Evolutionary conservation across 1,140 invertebrate genomes (phyloP), one percentile per base, ranked within the genome.

Genomic region (Bombus soroeensis): DNA sequence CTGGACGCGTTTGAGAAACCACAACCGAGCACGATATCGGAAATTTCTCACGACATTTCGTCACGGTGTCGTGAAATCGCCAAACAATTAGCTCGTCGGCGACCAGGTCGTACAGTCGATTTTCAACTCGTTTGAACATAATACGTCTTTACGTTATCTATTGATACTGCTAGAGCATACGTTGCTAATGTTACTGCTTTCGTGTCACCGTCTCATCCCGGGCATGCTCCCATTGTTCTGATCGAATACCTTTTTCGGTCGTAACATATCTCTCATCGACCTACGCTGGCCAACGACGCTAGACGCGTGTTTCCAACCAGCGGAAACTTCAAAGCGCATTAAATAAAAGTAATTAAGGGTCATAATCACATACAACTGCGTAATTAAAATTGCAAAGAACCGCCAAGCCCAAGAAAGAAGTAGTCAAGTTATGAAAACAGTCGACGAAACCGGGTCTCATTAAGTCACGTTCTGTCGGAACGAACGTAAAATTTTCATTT

Each of bases 31-130:
- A 59, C 62, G 47, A 76, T 84, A 90, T 89, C 79, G 77, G 71
- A 25, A 43, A 41, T 76, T 71, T 85, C 72, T 77, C 82, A 37
- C 41, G 82, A 89, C 75, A 85, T 90, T 90, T 81, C 66, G 22
- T 87, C 68, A 75, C 70, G 74, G 41, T 68, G 70, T 82, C 47
- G 79, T 37, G 79, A 79, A 86, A 82, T 86, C 32, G 57, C 62
- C 34, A 57, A 39, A 39, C 59, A 80, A 83, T 57, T 81, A 57
- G n/a, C 74, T 39, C 53, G 18, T 43, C n/a, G 62, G 22, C 37
- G 68, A 88, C 39, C 68, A 41, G 22, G 59, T 37, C 12, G 9
- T 10, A 6, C n/a, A 43, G 32, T 47, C 9, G 72, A 39, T 64
- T 75, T 57, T 53, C 37, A 13, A 39, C 28, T 81, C 10, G 47